Base-by-base conservation (phyloP, 2,888 invertebrate species). In the Watsonalla cultraria region DNA sequence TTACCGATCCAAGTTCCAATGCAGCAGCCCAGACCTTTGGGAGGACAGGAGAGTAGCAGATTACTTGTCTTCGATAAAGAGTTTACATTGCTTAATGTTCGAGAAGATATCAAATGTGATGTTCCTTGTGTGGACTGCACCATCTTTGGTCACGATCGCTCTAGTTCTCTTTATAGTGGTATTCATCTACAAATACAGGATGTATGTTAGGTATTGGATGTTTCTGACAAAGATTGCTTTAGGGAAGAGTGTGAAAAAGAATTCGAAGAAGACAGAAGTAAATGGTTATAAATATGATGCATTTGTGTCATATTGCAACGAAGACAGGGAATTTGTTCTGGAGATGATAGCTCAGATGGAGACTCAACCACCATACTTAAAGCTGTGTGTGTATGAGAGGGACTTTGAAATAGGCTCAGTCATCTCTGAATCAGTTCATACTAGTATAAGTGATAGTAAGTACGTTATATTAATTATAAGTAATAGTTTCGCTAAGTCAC, bases 311-410 rank as follows among this genome's bases (percentile, higher is more conserved):
- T 93, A 93, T 61, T 91, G 92, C 63, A 92, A 85, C 63, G 93
- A 93, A 64, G 93, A 93, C 58, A 83, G 92, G 60, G 90, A 92
- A 37, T 94, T 94, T 69, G 93, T 95, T 5, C 79, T 92, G 14
- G 87, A 92, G 51, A 81, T 95, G 72, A 92, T 93, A 45, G 79
- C 87, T 5, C 92, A 93, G 70, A 72, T 95, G 54, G 94, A 95
- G 75, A 90, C 84, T 34, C 83, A 90, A 46, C 86, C 92, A 14
- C 93, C 93, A 0, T 90, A 84, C 68, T 89, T 93, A 14, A 93
- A 92, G 63, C 78, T 95, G 45, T 95, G 94, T 73, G 92, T 95
- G 35, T 94, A 94, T 66, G 94, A 95, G 69, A 83, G 94, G 58
- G 94, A 94, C 74, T 93, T 94, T 60, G 91, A 93, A 68, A 91